A percentile compares a stretch with the other conserved stretches of the same genome.
Conservation (phyloP, 2,888 invertebrate genomes). For the Cheilosia scutellata region DNA sequence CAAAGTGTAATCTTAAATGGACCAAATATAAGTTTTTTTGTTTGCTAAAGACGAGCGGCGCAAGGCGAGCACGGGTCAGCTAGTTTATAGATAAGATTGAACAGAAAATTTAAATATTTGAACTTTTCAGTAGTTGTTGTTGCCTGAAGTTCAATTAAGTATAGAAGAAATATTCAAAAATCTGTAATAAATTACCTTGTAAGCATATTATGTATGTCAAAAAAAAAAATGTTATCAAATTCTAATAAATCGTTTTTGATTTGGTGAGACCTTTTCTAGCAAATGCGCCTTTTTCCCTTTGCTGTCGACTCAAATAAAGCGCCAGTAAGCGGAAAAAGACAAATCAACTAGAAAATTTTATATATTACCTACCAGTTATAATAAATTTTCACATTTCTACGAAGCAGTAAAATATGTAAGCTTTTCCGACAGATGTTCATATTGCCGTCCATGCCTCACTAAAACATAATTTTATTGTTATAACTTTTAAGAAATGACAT, state of each 20-base stretch:
- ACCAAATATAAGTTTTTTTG: no score
- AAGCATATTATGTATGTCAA: no score
- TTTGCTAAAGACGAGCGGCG: no score
- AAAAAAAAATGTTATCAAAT: no score
- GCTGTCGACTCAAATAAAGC: slow-evolving; percentile 84
- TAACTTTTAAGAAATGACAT: slow-evolving; percentile 11
- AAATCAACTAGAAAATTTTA: slow-evolving; percentile 83
- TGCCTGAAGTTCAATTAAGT: no score
- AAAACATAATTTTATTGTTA: slow-evolving; percentile 17
- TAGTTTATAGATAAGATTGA: no score
- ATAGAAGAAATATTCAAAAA: neutral
- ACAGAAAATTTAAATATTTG: no score
- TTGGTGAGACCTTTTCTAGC: slow-evolving; percentile 77
- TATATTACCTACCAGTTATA: neutral
- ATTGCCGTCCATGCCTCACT: neutral
- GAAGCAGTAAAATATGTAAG: neutral
- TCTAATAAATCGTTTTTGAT: neutral
- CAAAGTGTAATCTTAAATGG: no score
- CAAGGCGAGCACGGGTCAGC: no score
- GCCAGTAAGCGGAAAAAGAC: slow-evolving; percentile 85
- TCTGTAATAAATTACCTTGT: neutral
- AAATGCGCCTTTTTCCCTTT: slow-evolving; percentile 84
- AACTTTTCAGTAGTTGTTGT: no score
- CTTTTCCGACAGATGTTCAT: slow-evolving; percentile 31
- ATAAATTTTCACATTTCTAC: neutral